Evolutionary conservation across 2,113 vertebrate species (phyloP), one percentile per base, ranked within the genome.

Genomic region (Neomonachus schauinslandi): DNA sequence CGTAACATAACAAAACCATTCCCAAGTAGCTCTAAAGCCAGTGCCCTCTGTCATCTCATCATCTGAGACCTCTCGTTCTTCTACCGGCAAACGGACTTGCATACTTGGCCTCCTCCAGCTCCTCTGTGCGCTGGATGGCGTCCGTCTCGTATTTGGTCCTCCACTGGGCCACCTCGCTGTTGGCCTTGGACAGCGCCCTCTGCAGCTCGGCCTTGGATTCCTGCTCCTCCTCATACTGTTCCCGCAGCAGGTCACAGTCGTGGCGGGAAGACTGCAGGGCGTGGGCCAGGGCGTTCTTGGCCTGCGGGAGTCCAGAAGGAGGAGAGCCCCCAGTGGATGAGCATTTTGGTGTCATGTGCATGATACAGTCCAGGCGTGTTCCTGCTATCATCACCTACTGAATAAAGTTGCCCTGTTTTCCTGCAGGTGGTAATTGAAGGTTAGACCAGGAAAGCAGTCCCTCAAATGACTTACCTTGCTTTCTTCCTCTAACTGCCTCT

Each of bases 81-180:
- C 28, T 31, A 83, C 42, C 55, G 0, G 61, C 39, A 67, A 31
- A 72, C 2, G 46, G 19, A 46, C 49, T 28, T 5, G 18, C 96
- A 0, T 98, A 99, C 99, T 99, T 99, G 91, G 99, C 99, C 14
- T 99, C 99, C 97, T 99, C 99, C 76, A 99, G 98, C 97, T 99
- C 99, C 95, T 99, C 99, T 0, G 98, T 99, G 93, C 98, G 99
- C 98, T 99, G 99, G 97, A 99, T 99, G 4, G 99, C 99, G 0
- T 99, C 99, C 0, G 99, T 99, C 98, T 99, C 99, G 0, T 99
- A 99, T 57, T 99, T 99, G 80, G 99, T 98, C 94, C 99, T 99
- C 99, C 99, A 99, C 98, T 99, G 99, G 7, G 99, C 99, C 49
- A 99, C 98, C 97, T 99, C 99, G 0, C 97, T 98, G 90, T 99